Evolutionary conservation across 1,140 invertebrate species (phyloP).

Genomic region (Copidosoma floridanum): DNA sequence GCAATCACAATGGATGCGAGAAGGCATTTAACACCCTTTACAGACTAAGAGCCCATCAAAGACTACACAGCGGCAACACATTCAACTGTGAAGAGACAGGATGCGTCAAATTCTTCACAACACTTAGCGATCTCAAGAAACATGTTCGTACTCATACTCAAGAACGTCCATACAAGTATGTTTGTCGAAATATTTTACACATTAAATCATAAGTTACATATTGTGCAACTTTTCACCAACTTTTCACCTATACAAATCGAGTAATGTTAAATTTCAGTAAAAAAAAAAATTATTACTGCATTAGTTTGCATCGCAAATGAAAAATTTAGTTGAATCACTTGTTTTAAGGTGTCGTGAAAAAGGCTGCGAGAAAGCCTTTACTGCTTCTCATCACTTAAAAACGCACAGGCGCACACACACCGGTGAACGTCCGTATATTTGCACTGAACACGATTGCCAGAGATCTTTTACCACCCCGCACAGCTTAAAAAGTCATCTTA

Average conservation of each 20-base stretch:
- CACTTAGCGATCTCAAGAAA: slow-evolving; percentile 90
- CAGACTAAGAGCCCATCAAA: slow-evolving; percentile 87
- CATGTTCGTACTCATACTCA: slow-evolving; percentile 89
- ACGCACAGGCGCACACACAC: slow-evolving; percentile 67
- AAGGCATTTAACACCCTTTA: slow-evolving; percentile 95
- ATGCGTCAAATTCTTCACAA: slow-evolving; percentile 91
- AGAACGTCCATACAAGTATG: slow-evolving; percentile 87
- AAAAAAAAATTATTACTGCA: too few species aligned
- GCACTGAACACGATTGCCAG: slow-evolving; percentile 68
- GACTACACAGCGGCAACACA: slow-evolving; percentile 91
- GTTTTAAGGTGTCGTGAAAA: slow-evolving; percentile 71
- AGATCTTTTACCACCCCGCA: slow-evolving; percentile 79
- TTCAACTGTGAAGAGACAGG: slow-evolving; percentile 86
- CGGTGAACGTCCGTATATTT: slow-evolving; percentile 77
- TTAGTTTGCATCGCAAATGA: too few species aligned
- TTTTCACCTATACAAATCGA: too few species aligned
- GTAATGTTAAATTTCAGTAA: too few species aligned
- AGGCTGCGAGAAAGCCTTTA: slow-evolving; percentile 88
- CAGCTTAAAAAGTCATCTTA: slow-evolving; percentile 76
- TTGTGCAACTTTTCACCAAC: background rate
- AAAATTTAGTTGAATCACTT: too few species aligned
- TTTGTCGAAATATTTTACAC: slow-evolving; percentile 32
- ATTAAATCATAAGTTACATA: background rate
- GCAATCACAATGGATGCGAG: slow-evolving; percentile 74
- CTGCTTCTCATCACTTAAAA: slow-evolving; percentile 91